Evolutionary conservation across 2,113 vertebrate species (phyloP).

Genomic region (Polypterus bichir): DNA sequence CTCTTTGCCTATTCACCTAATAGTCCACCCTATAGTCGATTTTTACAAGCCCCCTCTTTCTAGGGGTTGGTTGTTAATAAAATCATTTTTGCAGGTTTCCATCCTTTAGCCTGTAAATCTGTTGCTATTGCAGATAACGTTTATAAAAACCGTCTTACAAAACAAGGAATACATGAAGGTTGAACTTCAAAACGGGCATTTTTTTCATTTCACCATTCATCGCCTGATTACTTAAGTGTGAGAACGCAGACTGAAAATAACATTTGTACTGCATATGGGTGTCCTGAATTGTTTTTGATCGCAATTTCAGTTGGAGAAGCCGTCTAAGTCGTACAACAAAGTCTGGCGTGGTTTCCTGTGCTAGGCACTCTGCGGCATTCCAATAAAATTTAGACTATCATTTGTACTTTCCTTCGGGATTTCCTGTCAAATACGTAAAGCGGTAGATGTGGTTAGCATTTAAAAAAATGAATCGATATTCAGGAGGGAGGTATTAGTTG

Average conservation of each 20-base stretch:
- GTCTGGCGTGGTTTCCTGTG: constrained; percentile 3
- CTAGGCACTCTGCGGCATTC: background rate
- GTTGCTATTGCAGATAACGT: too few species aligned
- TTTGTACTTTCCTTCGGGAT: background rate
- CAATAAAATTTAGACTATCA: background rate
- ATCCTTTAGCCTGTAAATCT: too few species aligned
- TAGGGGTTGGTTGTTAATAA: too few species aligned
- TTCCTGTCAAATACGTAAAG: background rate
- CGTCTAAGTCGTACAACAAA: background rate
- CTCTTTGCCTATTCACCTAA: too few species aligned
- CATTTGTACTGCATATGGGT: background rate
- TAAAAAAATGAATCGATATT: background rate
- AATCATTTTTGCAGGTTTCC: too few species aligned
- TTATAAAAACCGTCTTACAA: too few species aligned
- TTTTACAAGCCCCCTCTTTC: too few species aligned
- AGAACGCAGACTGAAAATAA: background rate
- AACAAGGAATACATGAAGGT: too few species aligned
- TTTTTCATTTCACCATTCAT: too few species aligned
- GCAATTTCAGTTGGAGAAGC: background rate
- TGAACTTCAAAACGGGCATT: too few species aligned
- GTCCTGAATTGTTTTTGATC: background rate
- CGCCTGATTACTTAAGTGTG: too few species aligned
- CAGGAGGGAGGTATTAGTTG: background rate
- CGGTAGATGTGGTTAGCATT: background rate
- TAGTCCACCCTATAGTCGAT: too few species aligned